Evolutionary conservation across 2,797 vertebrate species (phyloP).

Genomic region (Masticophis lateralis): DNA sequence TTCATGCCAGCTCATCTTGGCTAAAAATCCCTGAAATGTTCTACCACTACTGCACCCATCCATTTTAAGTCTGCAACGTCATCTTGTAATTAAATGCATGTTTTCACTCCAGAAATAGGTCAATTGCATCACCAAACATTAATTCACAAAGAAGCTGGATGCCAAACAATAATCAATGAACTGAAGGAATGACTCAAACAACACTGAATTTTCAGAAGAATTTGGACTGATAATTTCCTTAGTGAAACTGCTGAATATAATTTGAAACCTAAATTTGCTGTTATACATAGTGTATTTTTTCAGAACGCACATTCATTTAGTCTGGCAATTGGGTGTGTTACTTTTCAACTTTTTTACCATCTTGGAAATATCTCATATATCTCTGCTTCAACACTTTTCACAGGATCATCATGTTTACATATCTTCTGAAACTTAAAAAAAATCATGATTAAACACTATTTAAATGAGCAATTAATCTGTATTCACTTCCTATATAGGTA

Average conservation of each 20-base stretch:
- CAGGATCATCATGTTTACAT: not conserved
- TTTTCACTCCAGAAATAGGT: not conserved
- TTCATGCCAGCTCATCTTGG: not conserved
- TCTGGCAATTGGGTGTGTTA: not conserved
- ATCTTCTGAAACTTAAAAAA: not conserved
- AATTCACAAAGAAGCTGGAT: not conserved
- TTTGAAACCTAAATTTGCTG: not conserved
- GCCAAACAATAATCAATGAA: not conserved
- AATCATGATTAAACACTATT: not conserved
- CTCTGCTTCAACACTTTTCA: not conserved
- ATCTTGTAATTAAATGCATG: not conserved
- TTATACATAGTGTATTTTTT: not conserved
- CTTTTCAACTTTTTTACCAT: not conserved
- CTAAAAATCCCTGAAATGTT: not conserved
- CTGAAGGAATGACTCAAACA: not conserved
- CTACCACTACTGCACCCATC: not conserved
- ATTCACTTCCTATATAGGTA: not conserved
- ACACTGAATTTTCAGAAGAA: not conserved
- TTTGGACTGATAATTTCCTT: not conserved
- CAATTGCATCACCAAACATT: not conserved
- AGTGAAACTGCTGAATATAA: not conserved
- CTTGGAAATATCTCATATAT: not conserved
- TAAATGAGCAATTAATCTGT: not conserved
- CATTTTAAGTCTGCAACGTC: not conserved
- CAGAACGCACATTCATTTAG: not conserved